These are phyloP conservation scores for Tetragonula clypearis DNA, from an alignment of 1,140 invertebrate species.

Conservation along the genomic window DNA sequence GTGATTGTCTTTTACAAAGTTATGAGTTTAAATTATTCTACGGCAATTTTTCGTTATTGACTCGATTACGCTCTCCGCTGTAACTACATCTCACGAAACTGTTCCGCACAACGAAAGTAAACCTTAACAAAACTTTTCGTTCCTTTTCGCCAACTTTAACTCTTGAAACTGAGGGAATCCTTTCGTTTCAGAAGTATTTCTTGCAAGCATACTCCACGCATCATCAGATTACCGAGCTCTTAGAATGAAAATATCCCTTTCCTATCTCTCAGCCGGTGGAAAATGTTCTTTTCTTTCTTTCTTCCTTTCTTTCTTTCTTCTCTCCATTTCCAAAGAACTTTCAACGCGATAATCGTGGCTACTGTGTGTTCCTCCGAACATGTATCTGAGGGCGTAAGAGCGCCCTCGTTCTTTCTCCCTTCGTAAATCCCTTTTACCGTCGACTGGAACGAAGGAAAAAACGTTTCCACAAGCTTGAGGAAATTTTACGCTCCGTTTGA, in stretches of 20 bases:
- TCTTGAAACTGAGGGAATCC: neutral
- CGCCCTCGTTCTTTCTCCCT: neutral
- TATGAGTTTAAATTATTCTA: no score
- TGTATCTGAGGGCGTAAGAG: neutral
- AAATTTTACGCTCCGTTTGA: slow-evolving; percentile 16
- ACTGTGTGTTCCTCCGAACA: neutral
- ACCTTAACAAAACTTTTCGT: neutral
- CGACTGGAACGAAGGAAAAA: neutral
- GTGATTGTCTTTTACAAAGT: no score
- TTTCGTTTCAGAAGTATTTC: slow-evolving; percentile 13
- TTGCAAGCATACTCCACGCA: slow-evolving; percentile 1
- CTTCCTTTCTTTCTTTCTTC: no score
- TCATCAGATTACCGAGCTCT: slow-evolving; percentile 18
- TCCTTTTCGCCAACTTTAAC: neutral
- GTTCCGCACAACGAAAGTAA: neutral
- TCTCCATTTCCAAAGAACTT: neutral
- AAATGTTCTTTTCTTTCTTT: neutral
- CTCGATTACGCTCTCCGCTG: no score
- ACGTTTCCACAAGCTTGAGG: neutral
- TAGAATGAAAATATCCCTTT: slow-evolving; percentile 24
- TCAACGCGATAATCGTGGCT: neutral
- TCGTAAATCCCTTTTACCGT: neutral
- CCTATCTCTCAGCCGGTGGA: neutral
- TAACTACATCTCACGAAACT: neutral
- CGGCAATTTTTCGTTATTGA: no score